Base-by-base conservation (phyloP, 1,140 invertebrate species). In the Drosophila elegans region DNA sequence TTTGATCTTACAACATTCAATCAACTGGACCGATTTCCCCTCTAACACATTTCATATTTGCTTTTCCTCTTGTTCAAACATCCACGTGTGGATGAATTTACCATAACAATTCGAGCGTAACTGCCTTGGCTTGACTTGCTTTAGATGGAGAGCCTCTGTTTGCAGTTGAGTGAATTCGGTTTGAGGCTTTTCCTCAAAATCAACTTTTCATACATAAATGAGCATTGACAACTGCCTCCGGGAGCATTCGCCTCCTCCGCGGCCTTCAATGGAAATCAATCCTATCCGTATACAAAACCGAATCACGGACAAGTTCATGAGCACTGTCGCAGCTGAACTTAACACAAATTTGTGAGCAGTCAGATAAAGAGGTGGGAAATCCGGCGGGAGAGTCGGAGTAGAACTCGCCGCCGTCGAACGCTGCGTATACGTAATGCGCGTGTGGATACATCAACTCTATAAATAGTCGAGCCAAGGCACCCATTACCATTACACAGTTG, bases 401-500 rank as follows among this genome's bases (percentile, higher is more conserved):
- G 38, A 29, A 21, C 27, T 11, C 36, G 34, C 21, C 10, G 60
- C 16, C 4, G 48, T 32, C 16, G 34, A 64, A 78, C 63, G 46
- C 71, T 69, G 51, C 79, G 75, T 79, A 82, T 86, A 76, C 79
- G 71, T 83, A 76, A 86, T 29, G 64, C 79, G 80, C 68, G 68
- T 81, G 79, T 45, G 45, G 49, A 53, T 61, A 57, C 44, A 45
- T 34, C 29, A 45, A 53, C 55, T 44, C 74, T 68, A 59, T 49
- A 74, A 77, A 78, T 73, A 82, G 41, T 53, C 59, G 41, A 51
- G 25, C 27, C 25, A 39, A 48, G 64, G 39, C 46, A 41, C 56
- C 56, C 61, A 68, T 71, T 72, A 72, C 61, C 44, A 60, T 63
- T 72, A 53, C 57, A 63, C 63, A 13, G 64, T 73, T 75, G 49